phyloP scores from a whole-genome alignment of 2,113 vertebrate genomes.

The Alligator mississippiensis region DNA sequence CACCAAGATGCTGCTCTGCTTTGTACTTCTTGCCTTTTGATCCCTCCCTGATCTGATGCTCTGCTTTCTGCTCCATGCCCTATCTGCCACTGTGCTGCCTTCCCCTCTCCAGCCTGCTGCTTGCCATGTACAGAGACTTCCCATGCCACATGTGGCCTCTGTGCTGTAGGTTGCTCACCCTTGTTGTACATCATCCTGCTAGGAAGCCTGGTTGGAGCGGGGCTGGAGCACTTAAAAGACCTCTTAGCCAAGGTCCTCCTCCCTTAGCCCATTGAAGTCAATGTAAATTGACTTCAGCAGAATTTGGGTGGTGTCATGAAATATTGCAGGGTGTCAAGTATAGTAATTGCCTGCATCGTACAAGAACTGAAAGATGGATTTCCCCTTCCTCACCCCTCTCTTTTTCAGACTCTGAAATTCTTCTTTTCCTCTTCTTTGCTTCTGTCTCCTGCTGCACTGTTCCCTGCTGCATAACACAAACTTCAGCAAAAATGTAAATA shows the following conservation, averaged over 20 bases:
- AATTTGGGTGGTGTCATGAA: background rate
- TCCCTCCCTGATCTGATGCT: too few species aligned
- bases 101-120: too few species aligned
- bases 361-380: background rate
- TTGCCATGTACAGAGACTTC: too few species aligned
- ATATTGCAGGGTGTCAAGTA: background rate
- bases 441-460: background rate
- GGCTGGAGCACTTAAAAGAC: background rate
- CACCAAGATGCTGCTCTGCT: too few species aligned
- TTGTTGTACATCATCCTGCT: background rate
- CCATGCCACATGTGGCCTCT: too few species aligned
- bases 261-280: background rate
- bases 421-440: background rate
- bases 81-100: too few species aligned
- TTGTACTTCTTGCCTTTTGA: too few species aligned
- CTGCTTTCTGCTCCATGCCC: too few species aligned
- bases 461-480: background rate
- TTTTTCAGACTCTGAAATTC: background rate
- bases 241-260: background rate
- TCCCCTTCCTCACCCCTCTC: background rate
- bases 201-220: background rate
- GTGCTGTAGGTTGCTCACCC: too few species aligned
- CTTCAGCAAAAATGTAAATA: slow-evolving; percentile 10
- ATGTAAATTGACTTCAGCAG: background rate
- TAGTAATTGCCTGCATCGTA: background rate